Percentiles rank a stretch among this genome's conserved stretches.
Evolutionary conservation across 2,888 invertebrate species (phyloP).

Genomic region (Elgonia sp.): DNA sequence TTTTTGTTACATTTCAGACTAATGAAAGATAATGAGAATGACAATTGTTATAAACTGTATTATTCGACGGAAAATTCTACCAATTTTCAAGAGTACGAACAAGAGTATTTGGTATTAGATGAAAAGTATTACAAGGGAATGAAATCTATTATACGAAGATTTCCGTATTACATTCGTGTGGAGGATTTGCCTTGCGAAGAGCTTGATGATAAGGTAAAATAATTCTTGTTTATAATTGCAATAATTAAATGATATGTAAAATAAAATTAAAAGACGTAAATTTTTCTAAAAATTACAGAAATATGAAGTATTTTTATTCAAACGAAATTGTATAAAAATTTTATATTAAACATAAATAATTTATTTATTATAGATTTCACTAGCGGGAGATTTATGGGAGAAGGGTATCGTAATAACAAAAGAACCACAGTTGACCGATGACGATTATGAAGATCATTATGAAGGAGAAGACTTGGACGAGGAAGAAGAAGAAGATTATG

Average conservation of each 20-base stretch:
- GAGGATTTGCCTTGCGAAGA: conserved; percentile 91
- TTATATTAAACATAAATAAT: background rate
- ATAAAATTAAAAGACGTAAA: conserved; percentile 19
- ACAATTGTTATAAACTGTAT: conserved; percentile 90
- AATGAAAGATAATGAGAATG: conserved; percentile 92
- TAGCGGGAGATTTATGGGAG: conserved; percentile 94
- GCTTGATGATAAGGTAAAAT: conserved; percentile 89
- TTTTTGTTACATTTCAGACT: conserved; percentile 87
- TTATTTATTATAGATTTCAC: conserved; percentile 86
- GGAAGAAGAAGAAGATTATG: too few species aligned
- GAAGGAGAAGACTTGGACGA: too few species aligned
- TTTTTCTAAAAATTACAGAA: too few species aligned
- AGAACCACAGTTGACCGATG: conserved; percentile 87
- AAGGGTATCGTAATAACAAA: conserved; percentile 93
- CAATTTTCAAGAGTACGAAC: conserved; percentile 94
- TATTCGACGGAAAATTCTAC: conserved; percentile 95
- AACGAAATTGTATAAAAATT: too few species aligned
- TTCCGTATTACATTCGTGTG: conserved; percentile 93
- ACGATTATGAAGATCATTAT: too few species aligned
- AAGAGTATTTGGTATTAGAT: conserved; percentile 92
- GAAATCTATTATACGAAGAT: conserved; percentile 91
- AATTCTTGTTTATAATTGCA: background rate
- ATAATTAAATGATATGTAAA: background rate
- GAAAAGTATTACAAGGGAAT: conserved; percentile 91
- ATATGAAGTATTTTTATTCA: too few species aligned